Evolutionary conservation across 2,888 invertebrate species (phyloP).

Genomic region (Rhagonycha lutea): DNA sequence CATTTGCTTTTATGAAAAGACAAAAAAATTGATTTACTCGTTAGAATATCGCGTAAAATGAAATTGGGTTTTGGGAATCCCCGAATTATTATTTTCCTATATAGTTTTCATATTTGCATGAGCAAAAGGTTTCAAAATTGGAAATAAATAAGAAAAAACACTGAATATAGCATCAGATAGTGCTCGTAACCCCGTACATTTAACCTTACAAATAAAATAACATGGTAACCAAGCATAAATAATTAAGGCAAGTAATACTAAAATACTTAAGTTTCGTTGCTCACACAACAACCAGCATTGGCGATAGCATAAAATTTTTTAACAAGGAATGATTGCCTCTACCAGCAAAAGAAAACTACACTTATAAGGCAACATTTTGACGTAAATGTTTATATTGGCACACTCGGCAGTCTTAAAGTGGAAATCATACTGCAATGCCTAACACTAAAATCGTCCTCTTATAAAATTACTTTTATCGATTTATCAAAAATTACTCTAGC

Average conservation of each 20-base stretch:
- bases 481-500: neutral
- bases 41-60: too few species aligned
- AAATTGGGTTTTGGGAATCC: too few species aligned
- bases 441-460: neutral
- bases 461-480: neutral
- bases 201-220: neutral
- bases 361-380: slow-evolving; percentile 26
- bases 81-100: too few species aligned
- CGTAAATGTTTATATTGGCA: slow-evolving; percentile 24
- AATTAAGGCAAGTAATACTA: neutral
- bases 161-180: neutral
- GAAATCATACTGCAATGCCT: slow-evolving; percentile 20
- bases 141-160: too few species aligned
- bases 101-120: too few species aligned
- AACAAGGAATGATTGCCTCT: neutral
- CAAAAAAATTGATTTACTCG: too few species aligned
- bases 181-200: neutral
- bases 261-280: neutral
- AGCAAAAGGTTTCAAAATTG: too few species aligned
- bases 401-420: slow-evolving; percentile 25
- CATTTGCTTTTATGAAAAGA: too few species aligned
- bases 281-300: neutral
- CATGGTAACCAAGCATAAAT: neutral
- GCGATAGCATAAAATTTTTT: neutral
- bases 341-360: slow-evolving; percentile 1